These are phyloP conservation scores for Illadopsis cleaveri DNA, from an alignment of 2,113 vertebrate genomes.

Conservation along the genomic window DNA sequence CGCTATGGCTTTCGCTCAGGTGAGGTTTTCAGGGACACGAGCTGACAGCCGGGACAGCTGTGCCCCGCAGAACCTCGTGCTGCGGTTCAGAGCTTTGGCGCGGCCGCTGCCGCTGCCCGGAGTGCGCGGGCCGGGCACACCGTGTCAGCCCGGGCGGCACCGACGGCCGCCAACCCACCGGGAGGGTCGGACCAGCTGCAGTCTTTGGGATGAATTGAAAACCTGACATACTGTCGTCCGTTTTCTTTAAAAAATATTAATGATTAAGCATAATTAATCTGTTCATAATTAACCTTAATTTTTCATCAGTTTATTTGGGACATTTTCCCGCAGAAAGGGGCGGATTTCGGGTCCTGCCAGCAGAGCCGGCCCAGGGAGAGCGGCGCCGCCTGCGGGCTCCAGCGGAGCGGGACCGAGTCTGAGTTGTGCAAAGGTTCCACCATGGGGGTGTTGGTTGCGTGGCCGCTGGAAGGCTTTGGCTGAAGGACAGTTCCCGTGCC, in stretches of 20 bases:
- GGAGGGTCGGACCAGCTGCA: no score
- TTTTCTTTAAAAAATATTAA: neutral
- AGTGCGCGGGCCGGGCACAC: no score
- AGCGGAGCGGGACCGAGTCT: neutral
- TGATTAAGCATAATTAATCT: neutral
- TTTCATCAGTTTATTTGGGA: no score
- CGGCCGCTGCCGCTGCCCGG: neutral
- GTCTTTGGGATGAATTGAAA: neutral
- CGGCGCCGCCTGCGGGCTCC: neutral
- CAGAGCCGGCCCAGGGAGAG: neutral
- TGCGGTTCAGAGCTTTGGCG: neutral
- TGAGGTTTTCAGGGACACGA: neutral
- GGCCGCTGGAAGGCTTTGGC: neutral
- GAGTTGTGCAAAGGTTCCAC: rapidly evolving
- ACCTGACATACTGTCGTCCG: rapidly evolving
- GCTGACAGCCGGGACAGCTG: neutral
- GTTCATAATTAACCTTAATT: no score
- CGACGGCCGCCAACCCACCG: neutral
- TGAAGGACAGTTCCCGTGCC: no score
- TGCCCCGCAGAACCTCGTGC: neutral
- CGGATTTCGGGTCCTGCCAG: neutral
- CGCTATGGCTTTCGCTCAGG: neutral
- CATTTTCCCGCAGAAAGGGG: no score
- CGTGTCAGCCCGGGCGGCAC: no score
- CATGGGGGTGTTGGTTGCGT: rapidly evolving